Evolutionary conservation across 2,888 invertebrate genomes (phyloP), one percentile per base, ranked within the genome.

Genomic region (Xestia sexstrigata): DNA sequence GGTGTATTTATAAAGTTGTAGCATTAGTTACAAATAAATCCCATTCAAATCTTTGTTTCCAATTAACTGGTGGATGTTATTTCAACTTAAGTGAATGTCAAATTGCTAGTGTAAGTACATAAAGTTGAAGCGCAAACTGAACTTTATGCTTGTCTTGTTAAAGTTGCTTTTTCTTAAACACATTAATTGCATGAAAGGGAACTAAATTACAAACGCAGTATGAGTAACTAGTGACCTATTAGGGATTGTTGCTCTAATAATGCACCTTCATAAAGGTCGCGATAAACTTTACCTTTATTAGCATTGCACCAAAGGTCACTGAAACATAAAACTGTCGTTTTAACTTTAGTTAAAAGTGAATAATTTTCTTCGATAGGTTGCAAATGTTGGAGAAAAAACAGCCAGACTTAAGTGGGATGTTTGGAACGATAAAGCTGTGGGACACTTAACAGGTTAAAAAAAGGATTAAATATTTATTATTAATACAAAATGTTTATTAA

Each of bases 251-350:
- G 26, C 42, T 23, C 23, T 63, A 30, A 15, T 26, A 67, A 30
- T 79, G 72, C 62, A 68, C 67, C 13, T 35, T 20, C 30, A 23
- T 35, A 72, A 84, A 71, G 79, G 67, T 79, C 67, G 5, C 20
- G 20, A 58, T 83, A 35, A 35, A 79, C 47, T 70, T 79, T 42
- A 67, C 7, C 8, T 81, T 79, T 71, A 63, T 47, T 30, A 70
- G 45, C 55, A 23, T 45, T 45, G 35, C 47, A 67, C 68, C 26
- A 71, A 84, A 83, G 67, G 42, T 67, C 55, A 60, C 23, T 15
- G 35, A 17, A 52, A 20, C 5, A 42, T 42, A 15, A 60, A 45
- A 67, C 42, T n/a, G 9, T 1, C 35, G 5, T 45, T 42, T 17
- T 26, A 58, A 26, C 26, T 47, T 17, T 20, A 45, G 20, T 0